These are phyloP conservation scores for Drosophila murphyi DNA, from an alignment of 1,140 invertebrate genomes.

Conservation along the genomic window DNA sequence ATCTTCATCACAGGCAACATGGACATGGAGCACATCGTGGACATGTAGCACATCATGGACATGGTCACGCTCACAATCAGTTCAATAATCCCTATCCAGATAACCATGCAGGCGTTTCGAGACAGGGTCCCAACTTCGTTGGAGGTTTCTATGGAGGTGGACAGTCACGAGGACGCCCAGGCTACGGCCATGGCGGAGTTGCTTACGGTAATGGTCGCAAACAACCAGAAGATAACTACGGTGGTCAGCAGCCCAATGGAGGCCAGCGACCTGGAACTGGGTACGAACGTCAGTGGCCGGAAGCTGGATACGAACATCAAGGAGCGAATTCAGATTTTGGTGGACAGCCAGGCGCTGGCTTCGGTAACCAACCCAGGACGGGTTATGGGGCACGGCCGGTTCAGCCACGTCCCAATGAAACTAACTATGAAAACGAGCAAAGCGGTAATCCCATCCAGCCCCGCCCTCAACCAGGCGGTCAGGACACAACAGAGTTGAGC, in stretches of 20 bases:
- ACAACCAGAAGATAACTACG: no score
- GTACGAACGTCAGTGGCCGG: conserved; percentile 1
- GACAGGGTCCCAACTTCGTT: not conserved
- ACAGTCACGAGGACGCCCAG: not conserved
- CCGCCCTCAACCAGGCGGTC: conserved; percentile 26
- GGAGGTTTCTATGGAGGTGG: not conserved
- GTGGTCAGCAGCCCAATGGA: not conserved
- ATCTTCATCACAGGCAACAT: conserved; percentile 13
- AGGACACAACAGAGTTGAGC: conserved; percentile 5
- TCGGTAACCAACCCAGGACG: not conserved
- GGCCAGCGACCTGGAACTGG: not conserved
- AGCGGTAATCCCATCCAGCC: conserved; percentile 27
- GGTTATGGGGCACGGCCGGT: not conserved
- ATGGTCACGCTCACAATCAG: conserved; percentile 3
- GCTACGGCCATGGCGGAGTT: not conserved
- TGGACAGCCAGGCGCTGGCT: not conserved
- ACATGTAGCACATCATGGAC: not conserved
- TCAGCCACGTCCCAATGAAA: conserved; percentile 2
- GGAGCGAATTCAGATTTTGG: not conserved
- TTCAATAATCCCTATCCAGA: not conserved
- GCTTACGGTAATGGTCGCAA: not conserved
- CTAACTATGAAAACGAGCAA: not conserved
- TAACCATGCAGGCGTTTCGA: not conserved
- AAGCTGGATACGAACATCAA: not conserved
- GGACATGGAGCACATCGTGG: not conserved